These are phyloP conservation scores for Diacarnus erythraeanus DNA, from an alignment of 37 sponge, comb jelly and placozoan species.

Conservation along the genomic window DNA sequence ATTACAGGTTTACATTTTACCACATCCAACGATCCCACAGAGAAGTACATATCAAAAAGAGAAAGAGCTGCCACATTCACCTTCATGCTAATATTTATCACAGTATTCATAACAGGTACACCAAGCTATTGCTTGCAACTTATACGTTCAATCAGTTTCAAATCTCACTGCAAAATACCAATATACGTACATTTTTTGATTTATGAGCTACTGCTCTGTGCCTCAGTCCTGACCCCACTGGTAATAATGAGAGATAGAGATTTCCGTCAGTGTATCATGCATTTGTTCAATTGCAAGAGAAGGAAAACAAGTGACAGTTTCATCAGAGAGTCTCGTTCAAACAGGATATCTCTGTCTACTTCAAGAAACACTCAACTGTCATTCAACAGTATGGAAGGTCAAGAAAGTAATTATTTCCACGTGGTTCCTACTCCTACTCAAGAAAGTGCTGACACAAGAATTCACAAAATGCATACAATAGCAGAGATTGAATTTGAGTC, in stretches of 20 bases:
- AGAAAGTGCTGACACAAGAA: too few relatives aligned
- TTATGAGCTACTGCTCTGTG: background rate
- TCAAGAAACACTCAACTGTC: too few relatives aligned
- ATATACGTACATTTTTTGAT: conserved; percentile 16
- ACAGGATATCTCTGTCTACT: too few relatives aligned
- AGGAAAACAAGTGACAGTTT: too few relatives aligned
- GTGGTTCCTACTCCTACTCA: too few relatives aligned
- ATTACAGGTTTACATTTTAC: too few relatives aligned
- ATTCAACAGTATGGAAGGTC: too few relatives aligned
- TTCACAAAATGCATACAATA: too few relatives aligned
- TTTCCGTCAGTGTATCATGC: conserved; percentile 11
- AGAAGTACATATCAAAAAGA: background rate
- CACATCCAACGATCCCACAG: background rate
- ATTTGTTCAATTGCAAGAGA: conserved; percentile 8
- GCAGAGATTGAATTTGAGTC: too few relatives aligned
- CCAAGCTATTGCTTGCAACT: conserved; percentile 16
- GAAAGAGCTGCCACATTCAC: conserved; percentile 8
- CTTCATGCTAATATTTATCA: conserved; percentile 23
- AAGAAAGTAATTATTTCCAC: too few relatives aligned
- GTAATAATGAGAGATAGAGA: conserved; percentile 47
- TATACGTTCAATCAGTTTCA: background rate
- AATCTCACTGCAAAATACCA: conserved; percentile 7
- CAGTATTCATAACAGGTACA: conserved; percentile 3
- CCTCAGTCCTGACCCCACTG: conserved; percentile 20
- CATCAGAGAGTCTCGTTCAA: too few relatives aligned